These are phyloP conservation scores for Lithophane leautieri DNA, from an alignment of 2,888 invertebrate genomes.

Conservation along the genomic window DNA sequence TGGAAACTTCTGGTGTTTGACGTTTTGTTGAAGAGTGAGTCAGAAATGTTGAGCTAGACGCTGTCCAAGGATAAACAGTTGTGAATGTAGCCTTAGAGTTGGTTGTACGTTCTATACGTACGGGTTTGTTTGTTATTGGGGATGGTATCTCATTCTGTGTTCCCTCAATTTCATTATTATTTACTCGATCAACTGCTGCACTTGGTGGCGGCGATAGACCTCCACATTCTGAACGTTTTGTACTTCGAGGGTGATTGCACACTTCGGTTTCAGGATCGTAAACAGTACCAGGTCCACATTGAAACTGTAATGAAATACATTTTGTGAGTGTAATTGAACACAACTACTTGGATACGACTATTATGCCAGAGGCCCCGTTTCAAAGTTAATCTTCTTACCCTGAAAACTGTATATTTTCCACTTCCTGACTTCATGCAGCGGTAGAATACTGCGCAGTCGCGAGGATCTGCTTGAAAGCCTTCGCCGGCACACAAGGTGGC, in stretches of 20 bases:
- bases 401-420: slow-evolving; percentile 90
- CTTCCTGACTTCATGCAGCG: slow-evolving; percentile 92
- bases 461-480: slow-evolving; percentile 93
- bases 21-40: slow-evolving; percentile 40
- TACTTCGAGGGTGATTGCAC: slow-evolving; percentile 93
- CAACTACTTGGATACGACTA: neutral
- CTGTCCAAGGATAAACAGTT: slow-evolving; percentile 43
- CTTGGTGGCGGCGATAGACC: slow-evolving; percentile 66
- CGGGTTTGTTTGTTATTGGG: slow-evolving; percentile 73
- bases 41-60: slow-evolving; percentile 17
- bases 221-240: slow-evolving; percentile 92
- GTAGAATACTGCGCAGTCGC: slow-evolving; percentile 94
- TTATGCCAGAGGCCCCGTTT: too few relatives aligned
- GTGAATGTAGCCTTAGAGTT: slow-evolving; percentile 18
- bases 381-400: slow-evolving; percentile 74
- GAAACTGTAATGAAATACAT: slow-evolving; percentile 88
- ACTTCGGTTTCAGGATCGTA: slow-evolving; percentile 92
- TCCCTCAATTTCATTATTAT: slow-evolving; percentile 88
- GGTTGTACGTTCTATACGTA: slow-evolving; percentile 30
- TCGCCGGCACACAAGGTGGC: slow-evolving; percentile 91
- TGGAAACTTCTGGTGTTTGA: slow-evolving; percentile 29
- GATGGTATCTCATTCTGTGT: slow-evolving; percentile 77
- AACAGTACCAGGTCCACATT: slow-evolving; percentile 94
- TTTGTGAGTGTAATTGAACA: neutral
- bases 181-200: slow-evolving; percentile 45